Evolutionary conservation across 2,888 invertebrate species (phyloP), one percentile per base, ranked within the genome.

Genomic region (Pseudolycoriella hygida): DNA sequence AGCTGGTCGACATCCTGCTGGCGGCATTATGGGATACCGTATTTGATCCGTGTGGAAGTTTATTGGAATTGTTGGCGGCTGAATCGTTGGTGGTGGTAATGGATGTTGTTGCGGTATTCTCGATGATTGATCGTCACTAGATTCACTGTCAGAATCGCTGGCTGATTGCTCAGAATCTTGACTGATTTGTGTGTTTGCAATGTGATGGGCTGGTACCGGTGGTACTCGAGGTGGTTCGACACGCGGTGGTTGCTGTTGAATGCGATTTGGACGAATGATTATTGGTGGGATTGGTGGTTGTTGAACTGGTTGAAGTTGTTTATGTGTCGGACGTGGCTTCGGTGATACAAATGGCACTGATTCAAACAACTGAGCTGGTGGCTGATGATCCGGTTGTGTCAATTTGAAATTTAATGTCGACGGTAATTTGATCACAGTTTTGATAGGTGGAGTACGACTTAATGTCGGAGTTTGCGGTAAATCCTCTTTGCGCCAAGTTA

Each of bases 401-500:
- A 45, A 18, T 45, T 48, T 34, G 34, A 14, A 34, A 14, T 34
- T 40, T 17, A 19, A 8, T 2, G 14, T n/a, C 3, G 25, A 25
- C 14, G 10, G n/a, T 42, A 43, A 43, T 43, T 43, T 39, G 11
- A 46, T 38, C 6, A 46, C 19, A 5, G 38, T 46, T 31, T 42
- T 39, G 18, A 46, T 14, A 17, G 40, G 18, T 10, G 43, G 43
- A 12, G 43, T 20, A 3, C 42, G 42, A 39, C 19, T 19, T 3
- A 12, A 55, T 30, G 61, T 63, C 2, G 63, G 57, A 12, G 75
- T 73, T 20, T 77, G 71, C 2, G 77, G 77, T 46, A 76, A 60
- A 54, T 82, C 81, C 50, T 76, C 74, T 59, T 82, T 83, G 47
- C 77, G 69, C 82, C 83, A 84, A 53, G 83, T 83, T 14, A 77